These are phyloP conservation scores for Drosophila pseudotakahashii DNA, from an alignment of 2,888 invertebrate genomes.

Conservation along the genomic window DNA sequence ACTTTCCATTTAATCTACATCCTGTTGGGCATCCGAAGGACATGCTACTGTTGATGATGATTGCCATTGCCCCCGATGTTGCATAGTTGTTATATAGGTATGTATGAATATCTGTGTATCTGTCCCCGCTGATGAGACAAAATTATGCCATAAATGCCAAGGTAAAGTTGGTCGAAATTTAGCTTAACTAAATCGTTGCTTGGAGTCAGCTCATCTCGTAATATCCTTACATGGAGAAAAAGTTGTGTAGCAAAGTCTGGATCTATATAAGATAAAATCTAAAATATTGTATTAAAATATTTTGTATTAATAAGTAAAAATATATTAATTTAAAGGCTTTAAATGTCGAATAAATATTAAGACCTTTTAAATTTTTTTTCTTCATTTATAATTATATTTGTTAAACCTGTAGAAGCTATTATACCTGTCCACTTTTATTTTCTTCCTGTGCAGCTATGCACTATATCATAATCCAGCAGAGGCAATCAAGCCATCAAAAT, in stretches of 20 bases:
- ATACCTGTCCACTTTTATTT: not conserved
- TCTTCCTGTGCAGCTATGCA: slow-evolving; percentile 19
- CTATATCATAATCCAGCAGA: slow-evolving; percentile 66
- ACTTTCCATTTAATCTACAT: slow-evolving; percentile 43
- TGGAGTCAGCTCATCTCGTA: slow-evolving; percentile 29
- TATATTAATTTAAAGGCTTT: too few species aligned
- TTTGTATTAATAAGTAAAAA: too few species aligned
- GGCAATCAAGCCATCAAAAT: slow-evolving; percentile 75
- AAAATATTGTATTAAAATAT: too few species aligned
- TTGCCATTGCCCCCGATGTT: slow-evolving; percentile 6
- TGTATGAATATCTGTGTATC: not conserved
- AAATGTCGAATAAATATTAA: too few species aligned
- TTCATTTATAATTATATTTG: not conserved
- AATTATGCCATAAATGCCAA: slow-evolving; percentile 77
- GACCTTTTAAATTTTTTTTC: too few species aligned
- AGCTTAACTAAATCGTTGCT: slow-evolving; percentile 36
- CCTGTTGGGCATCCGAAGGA: slow-evolving; percentile 13
- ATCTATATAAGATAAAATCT: too few species aligned
- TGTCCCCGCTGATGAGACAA: slow-evolving; percentile 45
- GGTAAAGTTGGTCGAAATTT: slow-evolving; percentile 51
- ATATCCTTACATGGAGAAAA: slow-evolving; percentile 13
- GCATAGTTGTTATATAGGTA: slow-evolving; percentile 24
- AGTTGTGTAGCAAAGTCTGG: not conserved
- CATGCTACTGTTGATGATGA: slow-evolving; percentile 38
- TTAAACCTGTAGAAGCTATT: too few species aligned